Base-by-base conservation (phyloP, 2,888 invertebrate species). In the Acrobasis repandana region DNA sequence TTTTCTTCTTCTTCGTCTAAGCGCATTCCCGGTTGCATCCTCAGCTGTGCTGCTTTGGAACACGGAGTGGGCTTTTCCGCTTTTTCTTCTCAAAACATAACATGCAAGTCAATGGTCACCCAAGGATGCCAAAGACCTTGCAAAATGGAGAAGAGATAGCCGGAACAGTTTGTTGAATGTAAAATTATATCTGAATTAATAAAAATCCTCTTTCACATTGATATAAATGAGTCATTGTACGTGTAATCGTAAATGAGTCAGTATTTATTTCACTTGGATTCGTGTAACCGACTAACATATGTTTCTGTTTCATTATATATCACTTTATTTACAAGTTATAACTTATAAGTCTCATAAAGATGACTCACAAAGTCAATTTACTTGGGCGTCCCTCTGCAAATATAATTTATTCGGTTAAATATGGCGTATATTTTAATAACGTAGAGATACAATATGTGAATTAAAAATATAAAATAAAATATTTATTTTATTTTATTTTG, bases 241-340 rank as follows among this genome's bases (percentile, higher is more conserved):
- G 36, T 36, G 5, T 52, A 36, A 36, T 52, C 52, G 36, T 52
- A 52, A 52, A 52, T 52, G 36, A 52, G 52, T 52, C 52, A 52
- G 15, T 51, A 50, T 50, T 9, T 51, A 33, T 6, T 8, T 51
- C n/a, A n/a, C n/a, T n/a, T n/a, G n/a, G n/a, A 51, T 9, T 51
- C 14, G 48, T 14, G 28, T 50, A 50, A 50, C 33, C n/a, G 0
- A 2, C 9, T 0, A 51, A 51, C 43, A 43, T 43, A 43, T 43
- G 43, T 43, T 43, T 43, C 43, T 43, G 43, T 34, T 51, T 51
- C 15, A 51, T n/a, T 34, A 51, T 9, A 50, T 28, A 5, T 34
- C 9, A 9, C 33, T 51, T 33, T 51, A 2, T 51, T 14, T 15
- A 51, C 15, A 51, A 11, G 28, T 34, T 33, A 51, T 15, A 33